Percentiles rank a stretch among this genome's conserved stretches.
Evolutionary conservation across 2,888 invertebrate species (phyloP).

Genomic region (Fissipunctia ypsillon): DNA sequence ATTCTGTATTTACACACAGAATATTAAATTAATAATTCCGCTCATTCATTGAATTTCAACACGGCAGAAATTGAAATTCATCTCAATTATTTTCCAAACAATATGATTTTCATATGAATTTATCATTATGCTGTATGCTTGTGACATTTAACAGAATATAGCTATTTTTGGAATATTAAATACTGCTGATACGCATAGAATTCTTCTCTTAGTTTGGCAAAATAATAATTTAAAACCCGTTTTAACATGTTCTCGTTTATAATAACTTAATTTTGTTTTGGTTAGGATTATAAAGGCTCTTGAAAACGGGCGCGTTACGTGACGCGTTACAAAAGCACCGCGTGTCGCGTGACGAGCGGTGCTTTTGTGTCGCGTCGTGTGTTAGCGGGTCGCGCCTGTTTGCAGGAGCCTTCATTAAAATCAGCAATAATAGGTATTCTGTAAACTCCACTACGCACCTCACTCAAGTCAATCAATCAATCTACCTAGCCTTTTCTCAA

Average conservation of each 20-base stretch:
- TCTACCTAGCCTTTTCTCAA: no score
- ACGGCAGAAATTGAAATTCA: slow-evolving; percentile 18
- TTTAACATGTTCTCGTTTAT: no score
- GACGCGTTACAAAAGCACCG: no score
- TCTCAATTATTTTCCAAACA: slow-evolving; percentile 10
- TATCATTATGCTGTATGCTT: background rate
- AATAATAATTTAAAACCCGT: no score
- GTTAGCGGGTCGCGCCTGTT: no score
- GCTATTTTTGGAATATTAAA: background rate
- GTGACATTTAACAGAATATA: background rate
- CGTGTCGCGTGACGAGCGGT: no score
- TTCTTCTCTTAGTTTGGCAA: background rate
- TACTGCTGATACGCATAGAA: background rate
- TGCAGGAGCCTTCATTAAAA: no score
- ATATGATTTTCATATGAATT: slow-evolving; percentile 28
- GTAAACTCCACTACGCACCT: no score
- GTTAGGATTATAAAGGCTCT: background rate
- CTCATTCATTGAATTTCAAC: slow-evolving; percentile 16
- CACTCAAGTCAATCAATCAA: no score
- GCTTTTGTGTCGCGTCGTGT: no score
- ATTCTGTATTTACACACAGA: slow-evolving; percentile 10
- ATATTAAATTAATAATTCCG: slow-evolving; percentile 27
- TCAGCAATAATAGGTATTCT: no score
- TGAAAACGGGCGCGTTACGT: no score
- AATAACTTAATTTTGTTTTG: background rate